Conservation (phyloP, 37 sponge, comb jelly and placozoan genomes). For the Halichondria panicea region DNA sequence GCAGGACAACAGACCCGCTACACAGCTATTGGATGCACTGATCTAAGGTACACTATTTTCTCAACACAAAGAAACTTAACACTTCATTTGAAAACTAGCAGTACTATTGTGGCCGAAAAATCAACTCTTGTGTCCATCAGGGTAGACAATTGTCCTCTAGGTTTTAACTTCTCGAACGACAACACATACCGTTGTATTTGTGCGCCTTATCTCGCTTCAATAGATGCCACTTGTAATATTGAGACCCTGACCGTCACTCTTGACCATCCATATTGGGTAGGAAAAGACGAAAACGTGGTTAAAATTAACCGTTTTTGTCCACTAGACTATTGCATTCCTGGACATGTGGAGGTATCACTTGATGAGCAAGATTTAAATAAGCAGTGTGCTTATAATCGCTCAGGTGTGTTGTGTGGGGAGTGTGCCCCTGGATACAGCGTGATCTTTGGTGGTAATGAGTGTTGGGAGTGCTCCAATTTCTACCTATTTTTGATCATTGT, state of each 20-base stretch:
- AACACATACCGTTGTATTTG: neutral
- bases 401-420: constrained; percentile 4
- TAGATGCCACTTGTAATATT: neutral
- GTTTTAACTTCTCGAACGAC: neutral
- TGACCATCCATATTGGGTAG: neutral
- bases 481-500: neutral
- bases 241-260: neutral
- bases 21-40: neutral
- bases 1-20: no score
- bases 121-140: neutral
- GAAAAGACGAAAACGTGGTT: neutral
- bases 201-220: neutral
- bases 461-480: constrained; percentile 3
- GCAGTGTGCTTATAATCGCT: constrained; percentile 2
- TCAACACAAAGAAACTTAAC: neutral
- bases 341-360: neutral
- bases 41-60: neutral
- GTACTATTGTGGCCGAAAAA: neutral
- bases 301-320: neutral
- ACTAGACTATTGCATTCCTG: constrained; percentile 19
- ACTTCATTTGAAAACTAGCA: neutral
- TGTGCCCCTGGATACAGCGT: constrained; percentile 5
- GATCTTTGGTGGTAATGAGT: neutral
- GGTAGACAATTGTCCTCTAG: neutral
- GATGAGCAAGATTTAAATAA: neutral